These are phyloP conservation scores for Hirtodrosophila alboralis DNA, from an alignment of 2,888 invertebrate species.

Conservation along the genomic window DNA sequence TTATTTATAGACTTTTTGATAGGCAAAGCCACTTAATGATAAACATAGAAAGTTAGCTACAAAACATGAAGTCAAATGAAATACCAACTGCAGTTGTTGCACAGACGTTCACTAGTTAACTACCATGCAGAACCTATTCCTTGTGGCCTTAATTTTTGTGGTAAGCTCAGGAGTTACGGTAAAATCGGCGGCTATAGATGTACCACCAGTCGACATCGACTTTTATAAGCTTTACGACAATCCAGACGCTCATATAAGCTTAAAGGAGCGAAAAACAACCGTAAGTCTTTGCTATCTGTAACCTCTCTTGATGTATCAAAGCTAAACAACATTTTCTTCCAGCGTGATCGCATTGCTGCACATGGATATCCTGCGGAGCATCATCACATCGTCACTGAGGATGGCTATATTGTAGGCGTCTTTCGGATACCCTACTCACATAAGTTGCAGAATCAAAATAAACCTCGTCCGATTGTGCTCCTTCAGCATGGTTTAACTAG, in stretches of 20 bases:
- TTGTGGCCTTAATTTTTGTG: background rate
- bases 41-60: conserved; percentile 10
- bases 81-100: conserved; percentile 15
- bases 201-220: conserved; percentile 35
- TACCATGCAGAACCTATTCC: conserved; percentile 22
- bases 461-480: conserved; percentile 79
- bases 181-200: conserved; percentile 27
- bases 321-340: too few species aligned
- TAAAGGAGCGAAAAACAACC: conserved; percentile 48
- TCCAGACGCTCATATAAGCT: conserved; percentile 54
- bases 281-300: conserved; percentile 21
- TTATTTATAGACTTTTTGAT: conserved; percentile 11
- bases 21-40: conserved; percentile 28
- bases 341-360: conserved; percentile 69
- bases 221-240: conserved; percentile 58
- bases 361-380: conserved; percentile 88
- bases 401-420: conserved; percentile 73
- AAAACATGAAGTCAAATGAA: conserved; percentile 2
- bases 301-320: too few species aligned
- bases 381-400: conserved; percentile 84
- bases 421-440: conserved; percentile 77
- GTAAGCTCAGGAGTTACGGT: background rate
- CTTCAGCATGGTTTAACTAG: conserved; percentile 85
- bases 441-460: conserved; percentile 57
- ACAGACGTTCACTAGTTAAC: background rate